phyloP scores from a whole-genome alignment of 2,113 vertebrate species.

The Thamnophis sirtalis region DNA sequence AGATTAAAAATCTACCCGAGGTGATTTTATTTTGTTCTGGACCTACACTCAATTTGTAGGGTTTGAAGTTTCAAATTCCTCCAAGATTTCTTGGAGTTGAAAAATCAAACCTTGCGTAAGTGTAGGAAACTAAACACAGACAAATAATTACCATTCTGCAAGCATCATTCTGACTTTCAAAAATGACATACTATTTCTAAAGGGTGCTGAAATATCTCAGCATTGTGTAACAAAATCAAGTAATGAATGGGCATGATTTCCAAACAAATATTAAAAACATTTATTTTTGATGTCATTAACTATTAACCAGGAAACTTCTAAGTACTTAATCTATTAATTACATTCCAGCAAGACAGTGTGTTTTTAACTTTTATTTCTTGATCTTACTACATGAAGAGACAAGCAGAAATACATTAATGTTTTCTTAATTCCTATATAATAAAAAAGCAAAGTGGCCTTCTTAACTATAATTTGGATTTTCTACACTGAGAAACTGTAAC shows the following conservation, averaged over 20 bases:
- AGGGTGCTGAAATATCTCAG: not conserved
- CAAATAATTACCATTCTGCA: not conserved
- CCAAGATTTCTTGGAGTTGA: not conserved
- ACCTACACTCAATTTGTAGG: not conserved
- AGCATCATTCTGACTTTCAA: not conserved
- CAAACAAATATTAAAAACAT: not conserved
- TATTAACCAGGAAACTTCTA: not conserved
- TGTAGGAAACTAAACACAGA: not conserved
- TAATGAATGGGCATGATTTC: not conserved
- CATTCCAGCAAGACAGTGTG: not conserved
- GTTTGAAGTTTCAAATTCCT: not conserved
- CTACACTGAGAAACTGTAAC: too few relatives aligned
- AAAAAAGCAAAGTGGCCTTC: not conserved
- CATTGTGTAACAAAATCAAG: not conserved
- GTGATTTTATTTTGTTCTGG: not conserved
- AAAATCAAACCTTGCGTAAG: not conserved
- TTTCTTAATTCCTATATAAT: not conserved
- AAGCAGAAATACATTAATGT: not conserved
- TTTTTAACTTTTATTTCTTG: not conserved
- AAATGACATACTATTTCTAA: not conserved
- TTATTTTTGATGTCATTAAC: not conserved
- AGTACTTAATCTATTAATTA: too few relatives aligned
- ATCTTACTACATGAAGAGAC: not conserved
- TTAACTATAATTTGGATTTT: not conserved
- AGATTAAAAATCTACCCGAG: not conserved